Evolutionary conservation across 2,888 invertebrate species (phyloP).

Genomic region (Scaptomyza tumidula): DNA sequence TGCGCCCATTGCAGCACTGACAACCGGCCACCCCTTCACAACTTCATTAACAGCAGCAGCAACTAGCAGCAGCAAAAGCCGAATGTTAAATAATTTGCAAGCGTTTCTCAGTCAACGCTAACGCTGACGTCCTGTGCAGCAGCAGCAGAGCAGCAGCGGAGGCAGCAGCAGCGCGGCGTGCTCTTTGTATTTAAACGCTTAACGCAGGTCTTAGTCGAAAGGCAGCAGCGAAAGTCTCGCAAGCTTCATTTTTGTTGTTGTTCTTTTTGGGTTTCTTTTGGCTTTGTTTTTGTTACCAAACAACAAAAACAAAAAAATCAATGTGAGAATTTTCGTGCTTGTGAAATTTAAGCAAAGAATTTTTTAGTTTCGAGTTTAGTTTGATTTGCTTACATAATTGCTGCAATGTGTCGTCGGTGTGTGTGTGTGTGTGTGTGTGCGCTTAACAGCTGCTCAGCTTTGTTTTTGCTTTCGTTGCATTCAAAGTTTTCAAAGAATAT

Average conservation of each 20-base stretch:
- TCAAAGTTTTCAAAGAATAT: no score
- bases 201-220: conserved; percentile 19
- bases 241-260: conserved; percentile 3
- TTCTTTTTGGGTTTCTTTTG: neutral
- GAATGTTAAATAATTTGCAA: conserved; percentile 36
- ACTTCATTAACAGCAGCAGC: conserved; percentile 15
- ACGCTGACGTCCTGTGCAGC: conserved; percentile 50
- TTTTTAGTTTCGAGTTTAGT: neutral
- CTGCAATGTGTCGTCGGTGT: conserved; percentile 20
- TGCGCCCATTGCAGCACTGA: conserved; percentile 57
- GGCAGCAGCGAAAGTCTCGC: conserved; percentile 8
- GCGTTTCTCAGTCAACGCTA: conserved; percentile 45
- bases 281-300: neutral
- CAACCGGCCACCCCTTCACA: conserved; percentile 24
- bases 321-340: conserved; percentile 28
- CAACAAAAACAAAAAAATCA: no score
- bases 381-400: conserved; percentile 52
- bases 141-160: conserved; percentile 19
- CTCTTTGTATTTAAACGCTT: conserved; percentile 20
- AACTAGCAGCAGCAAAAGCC: conserved; percentile 21
- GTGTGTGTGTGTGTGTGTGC: neutral
- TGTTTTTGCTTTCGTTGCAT: conserved; percentile 3
- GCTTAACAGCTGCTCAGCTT: conserved; percentile 3
- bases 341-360: no score
- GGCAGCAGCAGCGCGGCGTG: conserved; percentile 37